Evolutionary conservation across 2,797 vertebrate genomes (phyloP).

Genomic region (Tragelaphus oryx): DNA sequence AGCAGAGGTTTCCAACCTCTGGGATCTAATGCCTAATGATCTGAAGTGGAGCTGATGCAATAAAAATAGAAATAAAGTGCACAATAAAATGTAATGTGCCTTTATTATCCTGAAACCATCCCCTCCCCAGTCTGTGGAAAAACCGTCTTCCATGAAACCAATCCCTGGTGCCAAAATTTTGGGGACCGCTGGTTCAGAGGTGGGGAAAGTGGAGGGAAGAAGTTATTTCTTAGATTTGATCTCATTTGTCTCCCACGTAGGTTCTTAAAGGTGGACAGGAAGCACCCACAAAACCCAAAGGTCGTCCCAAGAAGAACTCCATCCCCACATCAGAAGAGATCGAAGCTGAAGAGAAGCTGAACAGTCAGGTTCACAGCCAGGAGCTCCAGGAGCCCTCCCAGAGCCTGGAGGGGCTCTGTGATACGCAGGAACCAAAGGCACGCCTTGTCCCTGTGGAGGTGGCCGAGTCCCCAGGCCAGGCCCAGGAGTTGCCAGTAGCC

Average conservation of each 20-base stretch:
- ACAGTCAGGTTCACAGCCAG: conserved; percentile 77
- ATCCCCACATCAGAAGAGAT: conserved; percentile 98
- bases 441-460: background rate
- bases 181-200: background rate
- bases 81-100: background rate
- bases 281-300: conserved; percentile 98
- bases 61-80: background rate
- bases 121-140: background rate
- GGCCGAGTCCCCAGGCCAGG: conserved; percentile 65
- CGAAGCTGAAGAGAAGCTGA: conserved; percentile 93
- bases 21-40: background rate
- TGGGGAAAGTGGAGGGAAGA: background rate
- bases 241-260: conserved; percentile 75
- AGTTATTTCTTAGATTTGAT: background rate
- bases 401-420: conserved; percentile 58
- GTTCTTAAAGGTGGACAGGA: conserved; percentile 98
- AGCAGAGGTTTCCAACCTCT: background rate
- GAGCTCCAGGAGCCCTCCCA: conserved; percentile 47
- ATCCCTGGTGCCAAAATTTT: background rate
- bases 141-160: background rate
- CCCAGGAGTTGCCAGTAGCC: conserved; percentile 56
- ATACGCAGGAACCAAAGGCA: background rate
- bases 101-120: background rate
- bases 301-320: conserved; percentile 99
- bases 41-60: background rate